These are phyloP conservation scores for Grapholita molesta DNA, from an alignment of 1,140 invertebrate genomes.

Conservation along the genomic window DNA sequence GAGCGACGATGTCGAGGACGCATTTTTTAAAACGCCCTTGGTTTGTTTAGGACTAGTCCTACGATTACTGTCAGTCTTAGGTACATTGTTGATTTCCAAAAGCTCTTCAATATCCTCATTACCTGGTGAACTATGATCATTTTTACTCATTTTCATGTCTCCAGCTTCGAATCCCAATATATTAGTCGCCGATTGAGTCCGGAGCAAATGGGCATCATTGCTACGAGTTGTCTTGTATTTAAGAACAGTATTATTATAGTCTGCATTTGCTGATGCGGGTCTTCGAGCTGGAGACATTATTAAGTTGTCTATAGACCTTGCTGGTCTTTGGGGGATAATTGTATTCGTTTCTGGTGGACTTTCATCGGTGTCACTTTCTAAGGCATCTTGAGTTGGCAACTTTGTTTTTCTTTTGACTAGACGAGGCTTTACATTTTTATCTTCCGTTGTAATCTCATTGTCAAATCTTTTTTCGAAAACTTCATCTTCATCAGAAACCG, in stretches of 20 bases:
- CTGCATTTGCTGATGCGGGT: conserved; percentile 32
- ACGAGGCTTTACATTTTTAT: conserved; percentile 9
- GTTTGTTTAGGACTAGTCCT: conserved; percentile 47
- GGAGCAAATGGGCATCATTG: conserved; percentile 22
- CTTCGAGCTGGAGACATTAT: conserved; percentile 56
- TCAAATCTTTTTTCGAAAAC: background rate
- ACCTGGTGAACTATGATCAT: conserved; percentile 25
- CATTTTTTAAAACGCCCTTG: conserved; percentile 80
- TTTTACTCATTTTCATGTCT: conserved; percentile 20
- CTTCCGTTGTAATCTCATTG: background rate
- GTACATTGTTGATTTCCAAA: conserved; percentile 38
- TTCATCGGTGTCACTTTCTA: conserved; percentile 29
- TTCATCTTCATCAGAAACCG: background rate
- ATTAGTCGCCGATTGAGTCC: conserved; percentile 34
- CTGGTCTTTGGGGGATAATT: conserved; percentile 24
- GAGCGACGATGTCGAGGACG: conserved; percentile 70
- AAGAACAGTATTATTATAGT: conserved; percentile 24
- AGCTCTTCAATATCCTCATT: conserved; percentile 46
- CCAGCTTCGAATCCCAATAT: conserved; percentile 18
- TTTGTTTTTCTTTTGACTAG: background rate
- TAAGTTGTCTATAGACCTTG: conserved; percentile 48
- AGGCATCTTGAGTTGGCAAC: conserved; percentile 16
- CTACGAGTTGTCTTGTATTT: conserved; percentile 26
- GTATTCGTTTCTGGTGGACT: conserved; percentile 29
- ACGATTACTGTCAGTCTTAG: conserved; percentile 56